Base-by-base conservation (phyloP, 1,140 invertebrate genomes). In the Grapholita molesta region DNA sequence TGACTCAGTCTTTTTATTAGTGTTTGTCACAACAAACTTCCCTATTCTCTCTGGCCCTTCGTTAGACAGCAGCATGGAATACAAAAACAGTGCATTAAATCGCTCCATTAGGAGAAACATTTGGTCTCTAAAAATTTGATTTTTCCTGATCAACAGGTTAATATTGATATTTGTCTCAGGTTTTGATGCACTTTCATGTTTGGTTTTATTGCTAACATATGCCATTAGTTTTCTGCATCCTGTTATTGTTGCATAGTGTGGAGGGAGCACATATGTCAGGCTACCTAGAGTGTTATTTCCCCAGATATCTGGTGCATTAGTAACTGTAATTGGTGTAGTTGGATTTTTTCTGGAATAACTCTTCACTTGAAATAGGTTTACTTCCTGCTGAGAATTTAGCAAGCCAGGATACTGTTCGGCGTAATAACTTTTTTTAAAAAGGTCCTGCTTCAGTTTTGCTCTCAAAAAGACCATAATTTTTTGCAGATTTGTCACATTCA, bases 61-160 rank as follows among this genome's bases (percentile, higher is more conserved):
- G 82, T 84, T 88, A 1, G 87, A 84, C 32, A 91, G 68, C 23
- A 88, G 65, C 76, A 89, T 77, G n/a, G 88, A 83, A 85, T 86
- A 91, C 18, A 86, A 42, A 61, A 91, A 91, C 23, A 91, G 69
- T 18, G 74, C 67, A 76, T 84, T 78, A 72, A 89, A 89, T 15
- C 89, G 70, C 57, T 86, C 82, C 71, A 85, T 75, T 15, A 89
- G 76, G 4, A 75, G 11, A 35, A 73, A 38, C n/a, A 84, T 55
- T 61, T 84, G 74, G 0, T 83, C 71, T 68, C 76, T 77, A 11
- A 88, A 73, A 24, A 80, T 15, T 2, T 18, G 0, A 80, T 87
- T 89, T 70, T 68, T 80, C 70, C 64, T 78, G 9, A 72, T 66
- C 21, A 80, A 55, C 32, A 71, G 24, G 64, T 75, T 76, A 6